These are phyloP conservation scores for Yoshiicerus persimilis DNA, from an alignment of 1,140 invertebrate species.

Conservation along the genomic window DNA sequence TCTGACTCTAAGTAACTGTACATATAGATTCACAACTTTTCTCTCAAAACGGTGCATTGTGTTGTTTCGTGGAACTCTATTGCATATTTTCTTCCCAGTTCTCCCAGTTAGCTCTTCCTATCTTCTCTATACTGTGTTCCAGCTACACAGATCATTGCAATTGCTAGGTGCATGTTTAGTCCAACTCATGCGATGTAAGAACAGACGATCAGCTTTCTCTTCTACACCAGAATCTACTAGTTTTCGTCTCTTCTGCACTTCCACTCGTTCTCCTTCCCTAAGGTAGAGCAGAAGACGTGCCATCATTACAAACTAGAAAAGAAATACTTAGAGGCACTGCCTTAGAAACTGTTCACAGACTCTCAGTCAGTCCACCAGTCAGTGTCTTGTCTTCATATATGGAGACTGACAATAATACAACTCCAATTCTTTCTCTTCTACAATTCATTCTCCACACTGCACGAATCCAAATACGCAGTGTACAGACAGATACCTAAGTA, in stretches of 20 bases:
- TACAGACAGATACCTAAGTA: neutral
- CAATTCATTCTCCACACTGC: neutral
- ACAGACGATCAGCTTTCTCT: neutral
- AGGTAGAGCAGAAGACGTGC: constrained; percentile 10
- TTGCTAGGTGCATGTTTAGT: neutral
- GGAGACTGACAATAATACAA: neutral
- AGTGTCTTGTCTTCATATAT: neutral
- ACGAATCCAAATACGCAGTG: too few relatives aligned
- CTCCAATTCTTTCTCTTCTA: neutral
- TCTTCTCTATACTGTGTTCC: neutral
- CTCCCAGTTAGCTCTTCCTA: neutral
- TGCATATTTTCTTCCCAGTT: neutral
- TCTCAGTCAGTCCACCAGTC: neutral
- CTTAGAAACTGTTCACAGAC: neutral
- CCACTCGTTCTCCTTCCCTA: neutral
- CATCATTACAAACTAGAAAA: constrained; percentile 4
- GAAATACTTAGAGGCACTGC: neutral
- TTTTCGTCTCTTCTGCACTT: constrained; percentile 5
- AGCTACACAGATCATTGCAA: neutral
- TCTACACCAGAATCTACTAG: neutral
- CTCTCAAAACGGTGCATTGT: neutral
- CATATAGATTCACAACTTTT: neutral
- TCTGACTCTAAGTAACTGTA: neutral
- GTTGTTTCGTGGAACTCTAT: neutral
- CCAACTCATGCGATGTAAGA: neutral